These are phyloP conservation scores for Symphodus melops DNA, from an alignment of 2,113 vertebrate genomes.

Conservation along the genomic window DNA sequence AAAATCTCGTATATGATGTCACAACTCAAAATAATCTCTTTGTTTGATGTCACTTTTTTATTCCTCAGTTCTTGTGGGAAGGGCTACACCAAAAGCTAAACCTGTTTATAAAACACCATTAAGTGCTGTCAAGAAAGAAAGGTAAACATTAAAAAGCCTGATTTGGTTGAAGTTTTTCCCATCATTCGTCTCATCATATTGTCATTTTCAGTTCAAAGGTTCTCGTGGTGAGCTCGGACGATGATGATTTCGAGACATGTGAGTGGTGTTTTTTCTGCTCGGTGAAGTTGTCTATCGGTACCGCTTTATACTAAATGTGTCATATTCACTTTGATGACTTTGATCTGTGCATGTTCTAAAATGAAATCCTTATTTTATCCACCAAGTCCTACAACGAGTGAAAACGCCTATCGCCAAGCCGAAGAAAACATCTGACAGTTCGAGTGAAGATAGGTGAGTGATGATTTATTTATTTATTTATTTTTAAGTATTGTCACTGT, in stretches of 20 bases:
- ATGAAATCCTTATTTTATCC: not conserved
- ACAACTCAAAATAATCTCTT: not conserved
- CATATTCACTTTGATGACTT: too few relatives aligned
- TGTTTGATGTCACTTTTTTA: not conserved
- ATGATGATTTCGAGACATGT: constrained; percentile 82
- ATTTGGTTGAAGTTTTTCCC: not conserved
- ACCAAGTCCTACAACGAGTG: constrained; percentile 75
- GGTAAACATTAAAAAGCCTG: constrained; percentile 41
- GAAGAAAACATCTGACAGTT: constrained; percentile 35
- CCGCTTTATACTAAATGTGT: not conserved
- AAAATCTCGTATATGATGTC: not conserved
- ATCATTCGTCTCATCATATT: not conserved
- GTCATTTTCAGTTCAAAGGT: constrained; percentile 44
- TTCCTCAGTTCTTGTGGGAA: constrained; percentile 70
- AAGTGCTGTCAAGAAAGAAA: constrained; percentile 54
- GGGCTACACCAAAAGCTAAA: constrained; percentile 73
- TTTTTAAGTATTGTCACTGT: not conserved
- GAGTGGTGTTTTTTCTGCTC: constrained; percentile 32
- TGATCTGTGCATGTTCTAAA: too few relatives aligned
- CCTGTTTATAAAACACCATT: constrained; percentile 23
- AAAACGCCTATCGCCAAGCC: constrained; percentile 78
- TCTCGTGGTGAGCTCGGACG: constrained; percentile 75
- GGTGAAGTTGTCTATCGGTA: not conserved
- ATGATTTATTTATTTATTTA: not conserved
- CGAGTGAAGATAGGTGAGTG: constrained; percentile 77